Evolutionary conservation across 1,140 invertebrate genomes (phyloP).

Genomic region (Rhagoletis zephyria): DNA sequence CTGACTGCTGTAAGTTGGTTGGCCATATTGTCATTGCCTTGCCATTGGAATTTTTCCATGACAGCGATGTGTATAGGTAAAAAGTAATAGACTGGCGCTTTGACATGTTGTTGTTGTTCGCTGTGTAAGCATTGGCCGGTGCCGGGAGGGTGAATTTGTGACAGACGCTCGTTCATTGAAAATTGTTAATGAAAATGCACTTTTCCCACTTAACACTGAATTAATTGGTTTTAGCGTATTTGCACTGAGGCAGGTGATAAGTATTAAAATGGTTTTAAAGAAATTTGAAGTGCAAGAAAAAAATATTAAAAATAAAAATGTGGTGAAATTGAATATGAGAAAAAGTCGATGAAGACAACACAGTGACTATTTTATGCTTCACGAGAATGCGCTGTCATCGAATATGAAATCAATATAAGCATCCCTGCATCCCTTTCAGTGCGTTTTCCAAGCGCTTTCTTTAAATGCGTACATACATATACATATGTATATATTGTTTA

Average conservation of each 20-base stretch:
- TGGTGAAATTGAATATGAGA: too few species aligned
- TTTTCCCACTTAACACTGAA: conserved; percentile 41
- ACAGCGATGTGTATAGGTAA: neutral
- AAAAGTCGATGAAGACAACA: too few species aligned
- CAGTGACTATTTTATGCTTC: too few species aligned
- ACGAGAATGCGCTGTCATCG: too few species aligned
- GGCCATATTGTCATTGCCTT: neutral
- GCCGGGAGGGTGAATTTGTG: neutral
- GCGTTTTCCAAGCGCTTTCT: too few species aligned
- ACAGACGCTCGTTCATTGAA: neutral
- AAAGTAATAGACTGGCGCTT: neutral
- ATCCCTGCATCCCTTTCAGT: too few species aligned
- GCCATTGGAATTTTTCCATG: neutral
- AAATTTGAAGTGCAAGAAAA: conserved; percentile 1
- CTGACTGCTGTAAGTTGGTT: neutral
- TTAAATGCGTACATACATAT: too few species aligned
- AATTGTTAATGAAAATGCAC: conserved; percentile 41
- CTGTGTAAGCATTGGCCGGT: neutral
- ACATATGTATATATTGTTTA: too few species aligned
- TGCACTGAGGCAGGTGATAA: conserved; percentile 28
- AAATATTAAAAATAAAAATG: neutral
- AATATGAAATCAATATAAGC: too few species aligned
- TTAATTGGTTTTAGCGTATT: conserved; percentile 39
- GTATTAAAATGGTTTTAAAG: conserved; percentile 5
- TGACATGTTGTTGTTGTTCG: neutral